Evolutionary conservation across 2,888 invertebrate species (phyloP).

Genomic region (Mechanitis messenoides): DNA sequence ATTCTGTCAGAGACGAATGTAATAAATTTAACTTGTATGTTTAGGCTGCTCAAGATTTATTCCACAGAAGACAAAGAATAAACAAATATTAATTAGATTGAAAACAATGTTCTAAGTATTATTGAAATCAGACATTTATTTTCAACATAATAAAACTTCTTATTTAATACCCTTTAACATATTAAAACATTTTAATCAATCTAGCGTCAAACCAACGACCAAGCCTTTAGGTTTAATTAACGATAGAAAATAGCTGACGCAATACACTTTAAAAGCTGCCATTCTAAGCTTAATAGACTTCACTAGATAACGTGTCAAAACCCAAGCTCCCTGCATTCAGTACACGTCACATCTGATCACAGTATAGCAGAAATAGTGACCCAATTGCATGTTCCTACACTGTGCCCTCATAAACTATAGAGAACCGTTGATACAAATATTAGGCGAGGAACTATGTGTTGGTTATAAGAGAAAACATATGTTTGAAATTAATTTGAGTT

Average conservation of each 20-base stretch:
- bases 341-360: constrained; percentile 21
- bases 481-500: no score
- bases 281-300: background rate
- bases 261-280: background rate
- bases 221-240: no score
- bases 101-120: no score
- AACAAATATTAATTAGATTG: no score
- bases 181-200: no score
- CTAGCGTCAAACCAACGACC: no score
- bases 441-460: no score
- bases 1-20: constrained; percentile 5
- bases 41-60: background rate
- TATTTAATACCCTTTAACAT: no score
- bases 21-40: constrained; percentile 7
- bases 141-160: no score
- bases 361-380: constrained; percentile 9
- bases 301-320: background rate
- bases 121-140: no score
- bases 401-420: background rate
- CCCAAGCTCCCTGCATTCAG: background rate
- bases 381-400: background rate
- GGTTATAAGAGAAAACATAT: no score
- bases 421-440: background rate
- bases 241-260: background rate
- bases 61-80: no score